Percentiles rank a stretch among this genome's conserved stretches.
Evolutionary conservation across 2,113 vertebrate genomes (phyloP).

Genomic region (Mustelus asterias): DNA sequence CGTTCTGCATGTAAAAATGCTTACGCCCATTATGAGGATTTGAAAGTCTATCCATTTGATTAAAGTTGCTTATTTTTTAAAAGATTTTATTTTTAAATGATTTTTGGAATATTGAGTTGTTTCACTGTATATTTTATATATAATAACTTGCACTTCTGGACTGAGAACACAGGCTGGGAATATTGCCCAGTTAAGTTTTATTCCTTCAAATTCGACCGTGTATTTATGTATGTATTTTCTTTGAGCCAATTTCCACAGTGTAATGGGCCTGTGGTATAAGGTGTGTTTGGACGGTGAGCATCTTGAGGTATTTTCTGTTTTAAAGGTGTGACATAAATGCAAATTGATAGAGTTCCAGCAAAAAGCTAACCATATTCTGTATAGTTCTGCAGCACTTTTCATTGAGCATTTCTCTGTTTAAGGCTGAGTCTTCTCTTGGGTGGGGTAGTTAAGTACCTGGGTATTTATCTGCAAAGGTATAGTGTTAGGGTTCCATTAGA

Average conservation of each 20-base stretch:
- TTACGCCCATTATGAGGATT: background rate
- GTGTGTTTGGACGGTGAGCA: background rate
- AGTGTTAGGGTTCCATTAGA: background rate
- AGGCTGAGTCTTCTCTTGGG: background rate
- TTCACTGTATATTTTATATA: background rate
- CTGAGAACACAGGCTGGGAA: background rate
- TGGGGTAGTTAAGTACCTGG: background rate
- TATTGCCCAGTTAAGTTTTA: too few relatives aligned
- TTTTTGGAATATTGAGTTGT: background rate
- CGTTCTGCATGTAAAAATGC: background rate
- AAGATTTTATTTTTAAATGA: background rate
- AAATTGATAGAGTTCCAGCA: background rate
- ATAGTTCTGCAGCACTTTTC: background rate
- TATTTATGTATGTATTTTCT: background rate
- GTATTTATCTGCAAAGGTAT: background rate
- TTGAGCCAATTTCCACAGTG: background rate
- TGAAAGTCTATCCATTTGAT: background rate
- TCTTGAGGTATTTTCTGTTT: background rate
- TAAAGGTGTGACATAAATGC: background rate
- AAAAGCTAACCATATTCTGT: background rate
- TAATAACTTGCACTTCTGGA: background rate
- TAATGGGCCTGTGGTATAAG: background rate
- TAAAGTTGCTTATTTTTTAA: background rate
- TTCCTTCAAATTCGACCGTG: background rate
- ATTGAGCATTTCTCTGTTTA: background rate